A percentile compares a stretch with the other conserved stretches of the same genome.
These are phyloP conservation scores for Scyliorhinus canicula DNA, from an alignment of 2,797 vertebrate genomes.

Conservation along the genomic window DNA sequence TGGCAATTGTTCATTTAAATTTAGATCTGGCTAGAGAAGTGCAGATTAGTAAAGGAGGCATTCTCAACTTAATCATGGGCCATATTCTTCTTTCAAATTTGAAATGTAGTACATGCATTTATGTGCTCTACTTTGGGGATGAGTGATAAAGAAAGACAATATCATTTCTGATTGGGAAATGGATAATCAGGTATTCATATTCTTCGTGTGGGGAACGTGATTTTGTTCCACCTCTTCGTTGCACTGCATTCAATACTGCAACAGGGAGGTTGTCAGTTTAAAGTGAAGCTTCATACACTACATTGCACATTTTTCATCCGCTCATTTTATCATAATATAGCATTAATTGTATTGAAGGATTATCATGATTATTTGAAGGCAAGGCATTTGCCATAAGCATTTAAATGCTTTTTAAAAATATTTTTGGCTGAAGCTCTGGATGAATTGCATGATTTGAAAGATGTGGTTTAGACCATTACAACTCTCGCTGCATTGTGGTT, in stretches of 20 bases:
- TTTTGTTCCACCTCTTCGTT: not conserved
- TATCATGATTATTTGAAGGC: not conserved
- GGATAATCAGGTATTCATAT: not conserved
- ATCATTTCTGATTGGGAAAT: not conserved
- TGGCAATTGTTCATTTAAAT: not conserved
- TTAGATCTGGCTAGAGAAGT: not conserved
- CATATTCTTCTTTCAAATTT: not conserved
- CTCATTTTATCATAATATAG: not conserved
- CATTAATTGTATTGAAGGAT: not conserved
- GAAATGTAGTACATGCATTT: not conserved
- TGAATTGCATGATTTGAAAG: not conserved
- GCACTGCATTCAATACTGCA: not conserved
- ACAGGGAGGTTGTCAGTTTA: not conserved
- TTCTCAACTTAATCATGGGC: not conserved
- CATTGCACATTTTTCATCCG: not conserved
- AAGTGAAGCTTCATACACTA: not conserved
- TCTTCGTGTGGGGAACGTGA: not conserved
- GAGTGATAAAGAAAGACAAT: not conserved
- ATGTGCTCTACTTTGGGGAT: not conserved
- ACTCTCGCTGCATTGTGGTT: not conserved
- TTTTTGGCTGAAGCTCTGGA: not conserved
- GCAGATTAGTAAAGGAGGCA: not conserved
- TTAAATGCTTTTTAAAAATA: not conserved
- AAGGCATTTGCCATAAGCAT: not conserved
- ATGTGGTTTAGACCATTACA: not conserved